Percentiles rank a stretch among this genome's conserved stretches.
Conservation (phyloP, 2,113 vertebrate species). For the Albula goreensis region DNA sequence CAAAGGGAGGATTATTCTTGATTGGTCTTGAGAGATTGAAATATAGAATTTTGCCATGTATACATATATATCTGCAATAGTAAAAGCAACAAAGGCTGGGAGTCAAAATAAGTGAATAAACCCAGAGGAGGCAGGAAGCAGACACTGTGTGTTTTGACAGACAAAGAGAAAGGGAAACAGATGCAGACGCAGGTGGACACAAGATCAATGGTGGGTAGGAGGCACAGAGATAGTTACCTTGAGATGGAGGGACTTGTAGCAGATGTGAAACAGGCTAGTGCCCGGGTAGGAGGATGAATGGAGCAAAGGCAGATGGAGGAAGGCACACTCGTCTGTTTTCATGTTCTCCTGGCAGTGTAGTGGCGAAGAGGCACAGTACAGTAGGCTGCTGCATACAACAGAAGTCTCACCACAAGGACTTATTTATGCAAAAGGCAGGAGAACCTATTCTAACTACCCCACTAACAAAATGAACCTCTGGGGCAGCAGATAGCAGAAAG, state of each 20-base stretch:
- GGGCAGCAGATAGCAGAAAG: not conserved
- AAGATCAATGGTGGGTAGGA: conserved; percentile 69
- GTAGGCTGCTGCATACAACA: not conserved
- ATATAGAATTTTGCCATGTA: not conserved
- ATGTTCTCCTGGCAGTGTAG: not conserved
- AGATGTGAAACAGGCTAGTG: conserved; percentile 78
- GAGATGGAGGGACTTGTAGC: conserved; percentile 70
- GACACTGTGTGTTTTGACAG: conserved; percentile 55
- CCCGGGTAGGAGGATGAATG: conserved; percentile 76
- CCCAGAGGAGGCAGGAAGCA: conserved; percentile 54
- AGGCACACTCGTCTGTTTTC: conserved; percentile 47
- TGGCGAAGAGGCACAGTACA: not conserved
- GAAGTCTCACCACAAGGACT: not conserved
- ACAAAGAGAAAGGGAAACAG: conserved; percentile 66
- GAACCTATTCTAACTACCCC: not conserved
- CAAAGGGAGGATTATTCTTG: not conserved
- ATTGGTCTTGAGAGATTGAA: not conserved
- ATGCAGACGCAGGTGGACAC: conserved; percentile 75
- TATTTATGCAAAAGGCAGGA: not conserved
- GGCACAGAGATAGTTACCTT: conserved; percentile 71
- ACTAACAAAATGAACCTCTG: too few species aligned
- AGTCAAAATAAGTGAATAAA: conserved; percentile 57
- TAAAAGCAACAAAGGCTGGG: not conserved
- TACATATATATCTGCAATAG: not conserved
- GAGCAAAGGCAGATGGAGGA: conserved; percentile 75